These are phyloP conservation scores for Trachymyrmex septentrionalis DNA, from an alignment of 1,140 invertebrate species.

Conservation along the genomic window DNA sequence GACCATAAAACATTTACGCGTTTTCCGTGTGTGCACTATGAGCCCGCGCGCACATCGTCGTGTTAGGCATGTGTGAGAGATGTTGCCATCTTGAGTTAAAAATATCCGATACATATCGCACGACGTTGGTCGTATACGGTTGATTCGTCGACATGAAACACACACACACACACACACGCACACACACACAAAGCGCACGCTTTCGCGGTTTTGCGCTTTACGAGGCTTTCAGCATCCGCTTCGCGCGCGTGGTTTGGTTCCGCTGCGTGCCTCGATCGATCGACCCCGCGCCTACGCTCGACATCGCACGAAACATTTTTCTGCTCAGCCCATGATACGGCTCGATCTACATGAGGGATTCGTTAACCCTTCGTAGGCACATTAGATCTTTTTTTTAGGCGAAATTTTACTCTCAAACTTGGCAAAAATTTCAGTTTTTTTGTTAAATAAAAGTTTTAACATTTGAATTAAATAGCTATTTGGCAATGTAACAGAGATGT, in stretches of 20 bases:
- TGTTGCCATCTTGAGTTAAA: constrained; percentile 81
- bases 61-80: constrained; percentile 40
- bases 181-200: constrained; percentile 13
- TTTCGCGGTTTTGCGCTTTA: constrained; percentile 64
- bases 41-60: neutral
- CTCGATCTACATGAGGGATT: neutral
- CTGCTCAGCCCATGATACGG: neutral
- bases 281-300: constrained; percentile 23
- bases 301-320: constrained; percentile 43
- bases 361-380: neutral
- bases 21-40: constrained; percentile 76
- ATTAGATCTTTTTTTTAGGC: too few species aligned
- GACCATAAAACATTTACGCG: constrained; percentile 84
- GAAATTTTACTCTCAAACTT: too few species aligned
- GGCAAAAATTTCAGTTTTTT: too few species aligned
- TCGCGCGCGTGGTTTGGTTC: constrained; percentile 37
- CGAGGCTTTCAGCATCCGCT: constrained; percentile 57
- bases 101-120: constrained; percentile 80
- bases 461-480: too few species aligned
- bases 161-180: too few species aligned
- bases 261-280: constrained; percentile 53
- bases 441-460: too few species aligned
- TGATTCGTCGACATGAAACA: constrained; percentile 25
- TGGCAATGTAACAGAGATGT: too few species aligned
- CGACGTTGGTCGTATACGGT: constrained; percentile 58